Conservation (phyloP, 2,797 vertebrate genomes). For the Fistularia tabacaria region DNA sequence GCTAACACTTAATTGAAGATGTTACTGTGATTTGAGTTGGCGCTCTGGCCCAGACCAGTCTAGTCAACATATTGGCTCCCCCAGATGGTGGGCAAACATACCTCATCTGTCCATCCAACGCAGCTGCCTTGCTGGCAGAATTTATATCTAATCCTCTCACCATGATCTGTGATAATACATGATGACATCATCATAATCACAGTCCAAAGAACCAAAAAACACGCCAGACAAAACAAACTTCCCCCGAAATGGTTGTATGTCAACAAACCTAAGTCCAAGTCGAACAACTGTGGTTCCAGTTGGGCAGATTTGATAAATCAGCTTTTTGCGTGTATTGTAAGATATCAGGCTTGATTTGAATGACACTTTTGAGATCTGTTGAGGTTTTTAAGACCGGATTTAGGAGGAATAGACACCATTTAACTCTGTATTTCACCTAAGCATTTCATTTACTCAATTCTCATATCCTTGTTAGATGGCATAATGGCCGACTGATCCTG, state of each 20-base stretch:
- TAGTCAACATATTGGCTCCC: constrained; percentile 49
- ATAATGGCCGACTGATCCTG: constrained; percentile 28
- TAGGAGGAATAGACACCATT: constrained; percentile 11
- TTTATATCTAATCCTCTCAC: constrained; percentile 62
- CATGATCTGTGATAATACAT: constrained; percentile 56
- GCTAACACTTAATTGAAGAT: too few species aligned
- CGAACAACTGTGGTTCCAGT: constrained; percentile 21
- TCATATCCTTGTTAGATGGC: constrained; percentile 1
- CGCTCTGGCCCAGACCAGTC: constrained; percentile 42
- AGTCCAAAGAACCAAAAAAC: constrained; percentile 41
- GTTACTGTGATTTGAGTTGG: constrained; percentile 32
- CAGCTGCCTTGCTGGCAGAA: constrained; percentile 53
- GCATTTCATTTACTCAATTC: background rate
- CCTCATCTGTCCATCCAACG: constrained; percentile 46
- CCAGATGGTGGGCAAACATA: constrained; percentile 56
- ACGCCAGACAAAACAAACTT: constrained; percentile 43
- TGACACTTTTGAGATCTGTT: constrained; percentile 7
- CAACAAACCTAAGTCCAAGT: constrained; percentile 9
- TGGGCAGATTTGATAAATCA: constrained; percentile 11
- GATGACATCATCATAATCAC: constrained; percentile 56
- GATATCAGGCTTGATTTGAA: constrained; percentile 32
- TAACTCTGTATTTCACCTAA: background rate
- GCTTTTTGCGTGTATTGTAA: constrained; percentile 10
- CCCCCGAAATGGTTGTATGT: constrained; percentile 27
- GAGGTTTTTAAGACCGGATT: constrained; percentile 6